phyloP scores from a whole-genome alignment of 2,888 invertebrate species.

The Crioceris asparagi region DNA sequence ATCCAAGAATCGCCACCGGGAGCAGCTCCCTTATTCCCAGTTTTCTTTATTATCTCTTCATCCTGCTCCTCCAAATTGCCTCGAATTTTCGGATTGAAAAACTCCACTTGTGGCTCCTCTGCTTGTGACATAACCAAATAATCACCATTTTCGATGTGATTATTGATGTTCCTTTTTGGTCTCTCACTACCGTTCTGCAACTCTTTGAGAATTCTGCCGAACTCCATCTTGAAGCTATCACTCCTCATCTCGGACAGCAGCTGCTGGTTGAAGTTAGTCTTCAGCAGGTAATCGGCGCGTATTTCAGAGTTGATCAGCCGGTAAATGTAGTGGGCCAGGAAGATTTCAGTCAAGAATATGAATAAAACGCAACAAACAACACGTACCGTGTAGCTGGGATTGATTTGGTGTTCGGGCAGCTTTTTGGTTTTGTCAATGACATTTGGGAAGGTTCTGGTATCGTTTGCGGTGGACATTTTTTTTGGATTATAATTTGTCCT shows the following conservation, averaged over 20 bases:
- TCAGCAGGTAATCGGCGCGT: constrained; percentile 31
- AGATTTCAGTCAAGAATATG: constrained; percentile 35
- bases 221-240: constrained; percentile 27
- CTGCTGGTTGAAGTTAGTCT: constrained; percentile 28
- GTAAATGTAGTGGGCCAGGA: constrained; percentile 36
- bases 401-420: constrained; percentile 22
- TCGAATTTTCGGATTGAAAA: constrained; percentile 60
- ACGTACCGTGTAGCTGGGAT: constrained; percentile 35
- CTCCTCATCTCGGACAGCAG: constrained; percentile 29
- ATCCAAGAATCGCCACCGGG: constrained; percentile 73
- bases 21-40: constrained; percentile 54
- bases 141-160: constrained; percentile 22
- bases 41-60: constrained; percentile 38
- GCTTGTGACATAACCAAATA: constrained; percentile 24
- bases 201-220: constrained; percentile 27
- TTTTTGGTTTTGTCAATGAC: constrained; percentile 13
- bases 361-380: constrained; percentile 36
- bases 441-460: too few species aligned
- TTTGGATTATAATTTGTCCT: too few species aligned
- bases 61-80: constrained; percentile 39
- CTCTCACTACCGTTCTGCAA: constrained; percentile 14
- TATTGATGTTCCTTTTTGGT: constrained; percentile 14
- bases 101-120: constrained; percentile 51
- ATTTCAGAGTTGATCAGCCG: constrained; percentile 34
- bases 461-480: too few species aligned